Percentiles rank a stretch among this genome's conserved stretches.
Conservation (phyloP, 2,888 invertebrate species). For the Xanthia icteritia region DNA sequence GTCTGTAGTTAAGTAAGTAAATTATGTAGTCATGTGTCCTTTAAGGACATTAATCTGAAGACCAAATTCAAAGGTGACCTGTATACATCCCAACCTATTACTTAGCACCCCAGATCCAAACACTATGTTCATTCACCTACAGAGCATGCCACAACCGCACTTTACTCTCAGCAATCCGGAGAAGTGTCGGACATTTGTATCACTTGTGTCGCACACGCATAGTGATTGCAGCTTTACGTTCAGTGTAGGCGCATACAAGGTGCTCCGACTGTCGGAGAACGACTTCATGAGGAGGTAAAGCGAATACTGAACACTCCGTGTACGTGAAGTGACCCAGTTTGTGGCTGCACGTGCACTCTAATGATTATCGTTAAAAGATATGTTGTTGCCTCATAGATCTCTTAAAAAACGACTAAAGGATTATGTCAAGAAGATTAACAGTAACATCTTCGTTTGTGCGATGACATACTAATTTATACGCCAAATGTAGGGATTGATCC, state of each 20-base stretch:
- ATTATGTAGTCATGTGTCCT: not conserved
- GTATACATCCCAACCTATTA: not conserved
- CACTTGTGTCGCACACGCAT: constrained; percentile 14
- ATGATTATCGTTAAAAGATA: not conserved
- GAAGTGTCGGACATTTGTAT: constrained; percentile 12
- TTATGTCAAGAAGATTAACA: not conserved
- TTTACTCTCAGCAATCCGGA: constrained; percentile 24
- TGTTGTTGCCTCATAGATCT: not conserved
- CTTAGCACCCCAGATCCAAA: not conserved
- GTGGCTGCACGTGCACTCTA: fast-evolving
- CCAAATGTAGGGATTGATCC: not conserved
- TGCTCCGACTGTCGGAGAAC: not conserved
- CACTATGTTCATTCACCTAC: not conserved
- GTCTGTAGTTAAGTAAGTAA: not conserved
- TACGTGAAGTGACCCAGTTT: not conserved
- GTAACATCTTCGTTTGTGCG: not conserved
- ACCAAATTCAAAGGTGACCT: not conserved
- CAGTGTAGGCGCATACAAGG: not conserved
- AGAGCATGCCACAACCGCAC: not conserved
- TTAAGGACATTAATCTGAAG: not conserved
- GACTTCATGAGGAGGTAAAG: not conserved
- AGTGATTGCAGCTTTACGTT: constrained; percentile 27
- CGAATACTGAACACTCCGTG: not conserved
- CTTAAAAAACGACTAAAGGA: not conserved
- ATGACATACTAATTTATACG: not conserved